phyloP scores from a whole-genome alignment of 2,888 invertebrate species.

The Mechanitis mazaeus region DNA sequence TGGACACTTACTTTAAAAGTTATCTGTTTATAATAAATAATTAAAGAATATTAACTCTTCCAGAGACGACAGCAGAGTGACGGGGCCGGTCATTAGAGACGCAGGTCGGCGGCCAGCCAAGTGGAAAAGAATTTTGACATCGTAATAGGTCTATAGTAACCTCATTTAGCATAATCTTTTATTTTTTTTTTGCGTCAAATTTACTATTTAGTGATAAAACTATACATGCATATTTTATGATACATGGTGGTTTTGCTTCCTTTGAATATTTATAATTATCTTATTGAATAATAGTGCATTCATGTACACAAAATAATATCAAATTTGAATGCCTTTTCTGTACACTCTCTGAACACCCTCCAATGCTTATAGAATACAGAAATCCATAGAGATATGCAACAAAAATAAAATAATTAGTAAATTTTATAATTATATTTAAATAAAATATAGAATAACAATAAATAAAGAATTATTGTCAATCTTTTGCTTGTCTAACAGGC shows the following conservation, averaged over 20 bases:
- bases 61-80: conserved; percentile 55
- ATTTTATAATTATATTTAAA: too few relatives aligned
- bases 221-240: not conserved
- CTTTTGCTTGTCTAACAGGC: not conserved
- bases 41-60: conserved; percentile 63
- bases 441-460: too few relatives aligned
- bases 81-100: conserved; percentile 56
- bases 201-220: not conserved
- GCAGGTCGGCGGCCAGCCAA: conserved; percentile 40
- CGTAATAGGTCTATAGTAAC: conserved; percentile 4
- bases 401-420: not conserved
- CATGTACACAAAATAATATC: conserved; percentile 37
- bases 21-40: conserved; percentile 17
- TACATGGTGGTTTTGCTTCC: not conserved
- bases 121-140: conserved; percentile 14
- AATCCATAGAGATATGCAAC: conserved; percentile 33
- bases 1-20: conserved; percentile 19
- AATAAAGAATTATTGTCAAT: too few relatives aligned
- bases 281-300: conserved; percentile 51
- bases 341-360: conserved; percentile 57
- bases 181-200: conserved; percentile 12
- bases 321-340: conserved; percentile 56
- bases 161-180: conserved; percentile 3
- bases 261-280: conserved; percentile 9
- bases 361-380: conserved; percentile 38